Evolutionary conservation across 2,113 vertebrate species (phyloP).

Genomic region (Lophochroa leadbeateri): DNA sequence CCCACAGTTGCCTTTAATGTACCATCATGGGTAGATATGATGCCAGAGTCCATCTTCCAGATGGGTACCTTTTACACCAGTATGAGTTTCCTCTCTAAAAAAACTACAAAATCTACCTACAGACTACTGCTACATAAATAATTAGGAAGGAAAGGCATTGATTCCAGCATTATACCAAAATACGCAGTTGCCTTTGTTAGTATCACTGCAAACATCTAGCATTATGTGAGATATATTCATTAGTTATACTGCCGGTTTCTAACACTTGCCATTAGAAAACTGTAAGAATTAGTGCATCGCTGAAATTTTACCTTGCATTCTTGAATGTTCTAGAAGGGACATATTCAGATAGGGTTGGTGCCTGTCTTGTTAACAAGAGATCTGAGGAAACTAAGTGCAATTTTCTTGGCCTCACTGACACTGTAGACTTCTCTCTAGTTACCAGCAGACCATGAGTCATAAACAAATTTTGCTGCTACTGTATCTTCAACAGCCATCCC

Average conservation of each 20-base stretch:
- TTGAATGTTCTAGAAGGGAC: neutral
- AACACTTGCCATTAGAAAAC: neutral
- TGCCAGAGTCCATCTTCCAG: neutral
- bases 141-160: neutral
- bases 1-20: neutral
- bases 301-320: neutral
- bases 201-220: neutral
- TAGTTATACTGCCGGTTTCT: neutral
- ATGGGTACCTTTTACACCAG: neutral
- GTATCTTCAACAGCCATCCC: constrained; percentile 94
- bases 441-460: constrained; percentile 84
- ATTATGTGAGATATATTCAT: neutral
- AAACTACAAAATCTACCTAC: neutral
- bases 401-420: neutral
- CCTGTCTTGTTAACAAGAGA: neutral
- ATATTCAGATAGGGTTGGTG: neutral
- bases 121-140: neutral
- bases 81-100: neutral
- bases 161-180: neutral
- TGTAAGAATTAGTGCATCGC: neutral
- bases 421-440: constrained; percentile 28
- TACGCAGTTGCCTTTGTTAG: neutral
- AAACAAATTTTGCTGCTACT: constrained; percentile 89
- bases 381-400: neutral
- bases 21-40: neutral